These are phyloP conservation scores for Numenius phaeopus DNA, from an alignment of 2,797 vertebrate species.

Conservation along the genomic window DNA sequence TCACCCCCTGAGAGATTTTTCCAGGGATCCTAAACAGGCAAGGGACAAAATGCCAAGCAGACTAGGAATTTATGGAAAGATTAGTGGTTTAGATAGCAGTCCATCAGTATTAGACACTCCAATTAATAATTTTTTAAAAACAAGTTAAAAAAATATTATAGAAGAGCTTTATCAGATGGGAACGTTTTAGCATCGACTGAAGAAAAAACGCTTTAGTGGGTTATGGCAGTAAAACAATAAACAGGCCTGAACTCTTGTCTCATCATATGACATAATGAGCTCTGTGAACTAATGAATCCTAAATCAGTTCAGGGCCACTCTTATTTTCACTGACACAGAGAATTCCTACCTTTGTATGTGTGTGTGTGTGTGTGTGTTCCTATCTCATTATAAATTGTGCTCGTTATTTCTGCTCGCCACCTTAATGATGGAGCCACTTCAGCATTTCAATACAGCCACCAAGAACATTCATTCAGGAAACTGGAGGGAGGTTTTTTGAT, in stretches of 20 bases:
- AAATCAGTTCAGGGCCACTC: background rate
- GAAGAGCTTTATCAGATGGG: background rate
- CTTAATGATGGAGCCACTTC: background rate
- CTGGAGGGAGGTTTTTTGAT: background rate
- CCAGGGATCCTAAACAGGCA: background rate
- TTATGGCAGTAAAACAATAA: background rate
- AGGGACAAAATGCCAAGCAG: background rate
- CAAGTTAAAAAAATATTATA: background rate
- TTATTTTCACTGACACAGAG: background rate
- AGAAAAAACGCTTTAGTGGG: background rate
- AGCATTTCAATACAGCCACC: conserved; percentile 1
- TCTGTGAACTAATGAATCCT: conserved; percentile 25
- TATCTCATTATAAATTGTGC: background rate
- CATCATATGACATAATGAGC: conserved; percentile 7
- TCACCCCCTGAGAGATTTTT: background rate
- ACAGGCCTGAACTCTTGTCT: background rate
- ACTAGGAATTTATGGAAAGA: background rate
- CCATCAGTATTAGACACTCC: background rate
- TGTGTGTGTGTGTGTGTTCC: background rate
- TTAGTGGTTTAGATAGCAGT: background rate
- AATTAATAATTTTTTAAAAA: background rate
- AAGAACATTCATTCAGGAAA: background rate
- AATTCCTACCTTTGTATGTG: background rate
- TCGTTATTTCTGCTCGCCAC: background rate
- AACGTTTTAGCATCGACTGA: background rate